Evolutionary conservation across 2,113 vertebrate genomes (phyloP), one percentile per base, ranked within the genome.

Genomic region (Zootoca vivipara): DNA sequence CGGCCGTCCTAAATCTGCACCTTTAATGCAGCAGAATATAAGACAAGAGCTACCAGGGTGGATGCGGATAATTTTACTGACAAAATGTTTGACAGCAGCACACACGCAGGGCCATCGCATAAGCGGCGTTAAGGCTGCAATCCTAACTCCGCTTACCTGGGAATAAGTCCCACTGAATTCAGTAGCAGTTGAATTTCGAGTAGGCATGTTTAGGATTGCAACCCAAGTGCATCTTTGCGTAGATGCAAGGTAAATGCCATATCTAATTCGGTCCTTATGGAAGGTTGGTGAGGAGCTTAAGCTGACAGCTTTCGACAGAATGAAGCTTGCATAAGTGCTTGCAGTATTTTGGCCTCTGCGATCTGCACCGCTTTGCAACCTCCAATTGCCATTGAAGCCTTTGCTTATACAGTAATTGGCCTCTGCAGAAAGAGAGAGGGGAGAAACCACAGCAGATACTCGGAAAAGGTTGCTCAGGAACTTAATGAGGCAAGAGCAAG

Each of bases 401-500:
- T 69, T 83, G 69, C 42, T 58, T 69, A 40, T 65, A n/a, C n/a
- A n/a, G n/a, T n/a, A 38, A 38, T 73, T 38, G 30, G 33, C 30
- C 9, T 86, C 85, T 72, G 77, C 85, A 62, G 33, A 58, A 13
- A 26, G 56, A 26, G 35, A 22, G 69, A 30, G 56, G 56, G 12
- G 28, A 38, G 78, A 30, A 56, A 46, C 67, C 22, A 22, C 58
- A 78, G 72, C 42, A 67, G 87, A 56, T 83, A 88, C 62, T 38
- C 62, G 46, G 67, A 80, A 69, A 77, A 67, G 80, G 81, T 80
- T 81, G 67, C 38, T 78, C 81, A 83, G 70, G 70, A 82, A 83
- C 40, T 58, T 81, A 3, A n/a, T 18, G 0, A 85, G 9, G 73
- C 88, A 1, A 82, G 73, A 72, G 2, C 3, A 16, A 67, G 18